These are phyloP conservation scores for Pseudopodoces humilis DNA, from an alignment of 2,113 vertebrate genomes.

Conservation along the genomic window DNA sequence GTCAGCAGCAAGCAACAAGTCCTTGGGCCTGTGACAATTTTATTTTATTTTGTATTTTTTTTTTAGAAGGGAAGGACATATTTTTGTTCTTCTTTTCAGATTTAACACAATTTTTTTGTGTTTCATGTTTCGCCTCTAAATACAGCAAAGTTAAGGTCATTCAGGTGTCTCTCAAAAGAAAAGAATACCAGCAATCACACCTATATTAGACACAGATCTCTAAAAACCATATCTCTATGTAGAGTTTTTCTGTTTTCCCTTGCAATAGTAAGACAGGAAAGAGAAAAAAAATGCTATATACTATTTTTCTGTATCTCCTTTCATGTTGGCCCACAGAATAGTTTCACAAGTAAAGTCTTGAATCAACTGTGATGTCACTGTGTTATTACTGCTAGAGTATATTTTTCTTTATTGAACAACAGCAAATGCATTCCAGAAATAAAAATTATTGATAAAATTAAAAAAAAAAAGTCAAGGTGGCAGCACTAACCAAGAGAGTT, in stretches of 20 bases:
- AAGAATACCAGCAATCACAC: neutral
- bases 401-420: neutral
- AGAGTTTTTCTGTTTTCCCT: neutral
- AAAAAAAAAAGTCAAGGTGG: neutral
- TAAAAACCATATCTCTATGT: neutral
- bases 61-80: rapidly evolving
- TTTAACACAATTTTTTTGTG: neutral
- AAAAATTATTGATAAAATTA: neutral
- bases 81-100: neutral
- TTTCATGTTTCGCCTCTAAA: neutral
- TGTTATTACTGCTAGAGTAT: neutral
- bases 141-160: neutral
- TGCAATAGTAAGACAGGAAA: neutral
- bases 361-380: neutral
- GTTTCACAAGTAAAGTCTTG: neutral
- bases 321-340: neutral
- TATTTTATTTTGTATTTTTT: too few relatives aligned
- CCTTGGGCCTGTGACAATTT: neutral
- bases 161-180: neutral
- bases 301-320: neutral
- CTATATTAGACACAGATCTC: neutral
- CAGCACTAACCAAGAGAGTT: neutral
- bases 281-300: neutral
- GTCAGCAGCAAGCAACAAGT: neutral
- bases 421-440: neutral